A percentile compares a stretch with the other conserved stretches of the same genome.
These are phyloP conservation scores for Cacoxenus indagator DNA, from an alignment of 2,888 invertebrate genomes.

Conservation along the genomic window DNA sequence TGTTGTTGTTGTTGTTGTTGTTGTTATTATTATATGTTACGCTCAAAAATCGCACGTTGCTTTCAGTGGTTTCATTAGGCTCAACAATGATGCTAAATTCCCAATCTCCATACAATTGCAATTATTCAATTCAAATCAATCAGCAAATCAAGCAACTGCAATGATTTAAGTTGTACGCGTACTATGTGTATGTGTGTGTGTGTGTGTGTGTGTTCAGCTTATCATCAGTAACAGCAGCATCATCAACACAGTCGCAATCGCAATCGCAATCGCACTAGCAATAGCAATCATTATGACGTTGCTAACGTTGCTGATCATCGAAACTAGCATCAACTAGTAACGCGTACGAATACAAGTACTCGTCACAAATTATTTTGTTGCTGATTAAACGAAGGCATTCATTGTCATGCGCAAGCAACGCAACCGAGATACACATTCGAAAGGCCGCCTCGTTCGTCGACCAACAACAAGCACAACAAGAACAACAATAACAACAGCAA, in stretches of 20 bases:
- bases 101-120: slow-evolving; percentile 50
- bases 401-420: slow-evolving; percentile 42
- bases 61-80: slow-evolving; percentile 12
- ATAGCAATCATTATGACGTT: slow-evolving; percentile 13
- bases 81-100: slow-evolving; percentile 20
- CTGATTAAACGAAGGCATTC: slow-evolving; percentile 56
- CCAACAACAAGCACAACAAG: not conserved
- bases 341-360: not conserved
- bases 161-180: slow-evolving; percentile 57
- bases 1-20: not conserved
- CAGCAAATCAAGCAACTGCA: slow-evolving; percentile 51
- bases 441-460: too few relatives aligned
- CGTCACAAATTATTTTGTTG: slow-evolving; percentile 26
- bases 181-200: too few relatives aligned
- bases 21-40: not conserved
- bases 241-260: not conserved
- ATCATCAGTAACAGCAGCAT: not conserved
- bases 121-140: slow-evolving; percentile 68
- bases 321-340: not conserved
- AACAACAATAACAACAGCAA: not conserved
- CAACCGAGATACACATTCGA: slow-evolving; percentile 22
- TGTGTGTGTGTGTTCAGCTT: slow-evolving; percentile 27
- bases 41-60: not conserved
- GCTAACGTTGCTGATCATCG: slow-evolving; percentile 22
- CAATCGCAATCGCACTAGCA: not conserved